Evolutionary conservation across 2,888 invertebrate genomes (phyloP).

Genomic region (Lysandra coridon): DNA sequence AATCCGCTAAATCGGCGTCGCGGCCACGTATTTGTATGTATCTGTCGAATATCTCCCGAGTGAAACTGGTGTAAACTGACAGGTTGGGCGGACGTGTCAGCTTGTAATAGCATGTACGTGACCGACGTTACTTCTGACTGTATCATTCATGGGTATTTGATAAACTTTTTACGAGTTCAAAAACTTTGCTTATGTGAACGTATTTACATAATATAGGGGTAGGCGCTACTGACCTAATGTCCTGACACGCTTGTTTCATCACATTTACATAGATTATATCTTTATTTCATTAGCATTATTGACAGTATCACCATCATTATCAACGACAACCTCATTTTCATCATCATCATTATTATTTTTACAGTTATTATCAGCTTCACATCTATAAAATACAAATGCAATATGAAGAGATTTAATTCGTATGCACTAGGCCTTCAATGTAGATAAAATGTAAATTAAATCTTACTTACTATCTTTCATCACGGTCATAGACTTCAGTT

Average conservation of each 20-base stretch:
- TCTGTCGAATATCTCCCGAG: slow-evolving; percentile 24
- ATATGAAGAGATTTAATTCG: background rate
- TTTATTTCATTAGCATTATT: background rate
- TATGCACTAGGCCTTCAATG: background rate
- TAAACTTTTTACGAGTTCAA: background rate
- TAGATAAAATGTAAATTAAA: too few species aligned
- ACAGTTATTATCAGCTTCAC: background rate
- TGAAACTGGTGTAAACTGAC: slow-evolving; percentile 27
- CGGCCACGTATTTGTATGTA: slow-evolving; percentile 25
- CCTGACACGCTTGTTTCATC: background rate
- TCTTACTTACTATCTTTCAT: background rate
- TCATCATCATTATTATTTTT: background rate
- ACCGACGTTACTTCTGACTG: background rate
- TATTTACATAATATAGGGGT: background rate
- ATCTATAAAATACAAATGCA: too few species aligned
- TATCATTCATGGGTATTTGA: background rate
- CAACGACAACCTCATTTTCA: too few species aligned
- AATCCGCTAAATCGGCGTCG: slow-evolving; percentile 1
- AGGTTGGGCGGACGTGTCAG: slow-evolving; percentile 18
- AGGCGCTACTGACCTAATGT: background rate
- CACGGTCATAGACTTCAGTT: background rate
- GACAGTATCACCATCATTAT: background rate
- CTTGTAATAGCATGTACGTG: slow-evolving; percentile 30
- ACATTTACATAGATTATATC: background rate
- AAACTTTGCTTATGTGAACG: background rate